Conservation (phyloP, 2,113 vertebrate genomes). For the Brevimyrus niger region DNA sequence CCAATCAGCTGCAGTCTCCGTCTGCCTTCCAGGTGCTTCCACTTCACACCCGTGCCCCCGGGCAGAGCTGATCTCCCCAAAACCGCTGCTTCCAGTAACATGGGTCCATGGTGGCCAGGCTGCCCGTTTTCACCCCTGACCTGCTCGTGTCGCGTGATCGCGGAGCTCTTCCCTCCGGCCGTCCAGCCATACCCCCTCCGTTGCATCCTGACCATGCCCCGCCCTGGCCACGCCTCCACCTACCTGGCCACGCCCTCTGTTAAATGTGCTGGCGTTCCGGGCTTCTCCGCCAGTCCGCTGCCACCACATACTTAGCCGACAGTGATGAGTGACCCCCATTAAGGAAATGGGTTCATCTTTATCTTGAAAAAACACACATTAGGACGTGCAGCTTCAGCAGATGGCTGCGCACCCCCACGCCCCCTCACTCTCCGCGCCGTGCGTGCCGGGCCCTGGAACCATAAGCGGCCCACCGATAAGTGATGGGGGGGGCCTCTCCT, state of each 20-base stretch:
- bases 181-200: background rate
- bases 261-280: background rate
- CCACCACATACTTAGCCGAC: constrained; percentile 6
- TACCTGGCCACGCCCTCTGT: background rate
- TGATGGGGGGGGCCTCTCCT: background rate
- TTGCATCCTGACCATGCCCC: background rate
- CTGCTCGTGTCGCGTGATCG: background rate
- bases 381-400: constrained; percentile 5
- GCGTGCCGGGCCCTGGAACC: background rate
- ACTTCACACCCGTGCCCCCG: background rate
- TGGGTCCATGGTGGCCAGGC: background rate
- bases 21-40: constrained; percentile 3
- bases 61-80: constrained; percentile 1
- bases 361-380: constrained; percentile 19
- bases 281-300: background rate
- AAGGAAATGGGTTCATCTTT: constrained; percentile 18
- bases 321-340: constrained; percentile 17
- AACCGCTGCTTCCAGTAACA: background rate
- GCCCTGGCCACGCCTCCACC: too few relatives aligned
- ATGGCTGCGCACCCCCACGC: background rate
- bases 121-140: background rate
- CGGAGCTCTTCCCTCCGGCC: background rate
- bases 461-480: background rate
- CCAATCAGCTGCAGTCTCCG: background rate
- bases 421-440: background rate